Conservation (phyloP, 2,797 vertebrate genomes). For the Sorex maritimensis region DNA sequence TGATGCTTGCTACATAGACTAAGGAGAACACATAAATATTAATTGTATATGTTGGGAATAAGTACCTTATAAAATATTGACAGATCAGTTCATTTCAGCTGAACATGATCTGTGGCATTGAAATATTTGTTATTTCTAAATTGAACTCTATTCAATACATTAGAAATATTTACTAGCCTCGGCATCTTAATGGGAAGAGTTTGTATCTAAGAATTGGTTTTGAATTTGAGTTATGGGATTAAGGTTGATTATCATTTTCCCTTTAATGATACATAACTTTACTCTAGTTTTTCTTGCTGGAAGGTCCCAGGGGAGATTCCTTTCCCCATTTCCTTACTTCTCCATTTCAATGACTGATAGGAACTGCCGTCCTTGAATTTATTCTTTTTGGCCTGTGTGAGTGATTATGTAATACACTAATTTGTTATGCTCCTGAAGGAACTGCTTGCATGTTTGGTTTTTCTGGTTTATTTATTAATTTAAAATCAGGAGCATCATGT, state of each 20-base stretch:
- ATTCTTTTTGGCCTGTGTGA: slow-evolving; percentile 60
- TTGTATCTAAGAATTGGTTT: slow-evolving; percentile 54
- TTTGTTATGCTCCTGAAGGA: background rate
- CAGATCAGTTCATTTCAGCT: slow-evolving; percentile 33
- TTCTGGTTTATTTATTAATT: slow-evolving; percentile 36
- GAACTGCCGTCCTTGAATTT: slow-evolving; percentile 16
- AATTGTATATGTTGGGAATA: background rate
- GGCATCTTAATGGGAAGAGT: background rate
- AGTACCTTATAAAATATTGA: slow-evolving; percentile 12
- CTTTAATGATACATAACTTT: slow-evolving; percentile 37
- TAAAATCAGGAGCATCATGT: slow-evolving; percentile 43
- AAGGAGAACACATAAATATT: slow-evolving; percentile 8
- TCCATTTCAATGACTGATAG: slow-evolving; percentile 18
- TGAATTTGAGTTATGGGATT: slow-evolving; percentile 17
- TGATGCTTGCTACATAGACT: background rate
- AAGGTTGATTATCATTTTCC: background rate
- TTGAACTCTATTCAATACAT: background rate
- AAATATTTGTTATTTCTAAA: slow-evolving; percentile 46
- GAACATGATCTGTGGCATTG: slow-evolving; percentile 58
- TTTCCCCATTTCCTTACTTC: background rate
- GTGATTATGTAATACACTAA: background rate
- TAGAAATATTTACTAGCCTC: slow-evolving; percentile 2
- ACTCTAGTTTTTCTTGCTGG: slow-evolving; percentile 1
- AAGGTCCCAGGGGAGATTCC: background rate
- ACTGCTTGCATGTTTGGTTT: slow-evolving; percentile 30